These are phyloP conservation scores for Drosophila ohnishii DNA, from an alignment of 1,140 invertebrate genomes.

Conservation along the genomic window DNA sequence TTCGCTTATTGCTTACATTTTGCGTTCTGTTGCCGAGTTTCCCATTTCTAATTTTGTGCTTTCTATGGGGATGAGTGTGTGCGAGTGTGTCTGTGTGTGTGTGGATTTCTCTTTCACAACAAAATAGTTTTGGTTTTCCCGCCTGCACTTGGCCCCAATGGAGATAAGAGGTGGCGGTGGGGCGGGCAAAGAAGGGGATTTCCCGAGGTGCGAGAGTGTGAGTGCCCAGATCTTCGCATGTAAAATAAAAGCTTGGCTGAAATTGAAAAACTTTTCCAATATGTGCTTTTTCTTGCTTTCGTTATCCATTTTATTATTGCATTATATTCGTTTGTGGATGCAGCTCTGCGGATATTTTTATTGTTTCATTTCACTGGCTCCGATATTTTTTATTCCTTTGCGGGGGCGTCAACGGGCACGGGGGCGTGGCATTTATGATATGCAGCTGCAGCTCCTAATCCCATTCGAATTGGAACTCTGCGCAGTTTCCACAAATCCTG, in stretches of 20 bases:
- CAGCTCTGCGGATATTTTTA: slow-evolving; percentile 56
- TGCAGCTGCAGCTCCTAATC: slow-evolving; percentile 38
- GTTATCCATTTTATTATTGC: slow-evolving; percentile 52
- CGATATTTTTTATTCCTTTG: slow-evolving; percentile 19
- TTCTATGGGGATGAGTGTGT: slow-evolving; percentile 4
- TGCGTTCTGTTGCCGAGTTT: slow-evolving; percentile 64
- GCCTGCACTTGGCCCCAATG: slow-evolving; percentile 52
- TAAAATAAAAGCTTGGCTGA: slow-evolving; percentile 76
- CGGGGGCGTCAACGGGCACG: background rate
- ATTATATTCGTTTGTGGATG: slow-evolving; percentile 40
- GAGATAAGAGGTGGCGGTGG: slow-evolving; percentile 19
- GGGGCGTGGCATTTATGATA: slow-evolving; percentile 50
- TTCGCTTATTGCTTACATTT: slow-evolving; percentile 80
- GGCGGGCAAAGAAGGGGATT: background rate
- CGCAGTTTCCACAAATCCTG: slow-evolving; percentile 10
- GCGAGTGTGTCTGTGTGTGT: slow-evolving; percentile 34
- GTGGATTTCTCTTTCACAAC: slow-evolving; percentile 59
- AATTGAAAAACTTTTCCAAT: slow-evolving; percentile 81
- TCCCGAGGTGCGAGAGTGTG: slow-evolving; percentile 37
- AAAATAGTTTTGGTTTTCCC: slow-evolving; percentile 63
- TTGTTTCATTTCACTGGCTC: slow-evolving; percentile 68
- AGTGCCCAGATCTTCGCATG: slow-evolving; percentile 69
- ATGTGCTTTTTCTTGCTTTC: slow-evolving; percentile 62
- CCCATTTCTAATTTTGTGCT: slow-evolving; percentile 71
- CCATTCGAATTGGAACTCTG: slow-evolving; percentile 21